phyloP scores from a whole-genome alignment of 2,113 vertebrate species.

The Phylloscopus whistleri region DNA sequence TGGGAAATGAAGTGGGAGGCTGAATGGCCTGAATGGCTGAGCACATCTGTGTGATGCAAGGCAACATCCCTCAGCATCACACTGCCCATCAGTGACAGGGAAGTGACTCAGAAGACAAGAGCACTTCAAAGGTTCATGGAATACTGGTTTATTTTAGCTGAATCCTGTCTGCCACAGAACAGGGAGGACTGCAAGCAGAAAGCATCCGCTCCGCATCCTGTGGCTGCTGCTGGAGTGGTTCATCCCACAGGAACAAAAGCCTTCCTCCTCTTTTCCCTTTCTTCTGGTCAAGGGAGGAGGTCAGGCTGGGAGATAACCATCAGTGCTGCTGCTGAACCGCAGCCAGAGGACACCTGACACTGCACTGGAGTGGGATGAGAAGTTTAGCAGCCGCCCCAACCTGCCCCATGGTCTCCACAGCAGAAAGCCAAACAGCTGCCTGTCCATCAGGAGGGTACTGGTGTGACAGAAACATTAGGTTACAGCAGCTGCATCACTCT shows the following conservation, averaged over 20 bases:
- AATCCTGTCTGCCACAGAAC: not conserved
- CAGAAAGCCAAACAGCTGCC: not conserved
- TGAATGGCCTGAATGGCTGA: not conserved
- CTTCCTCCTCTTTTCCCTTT: not conserved
- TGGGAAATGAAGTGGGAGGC: not conserved
- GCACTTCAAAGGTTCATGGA: not conserved
- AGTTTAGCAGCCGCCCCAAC: fast-evolving
- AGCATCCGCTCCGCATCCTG: not conserved
- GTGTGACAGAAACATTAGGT: not conserved
- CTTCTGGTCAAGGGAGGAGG: not conserved
- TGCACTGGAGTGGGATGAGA: fast-evolving
- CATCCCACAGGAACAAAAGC: not conserved
- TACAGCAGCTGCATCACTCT: not conserved
- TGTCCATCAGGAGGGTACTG: not conserved
- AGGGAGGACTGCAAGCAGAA: not conserved
- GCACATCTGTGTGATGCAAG: fast-evolving
- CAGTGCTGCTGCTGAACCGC: not conserved
- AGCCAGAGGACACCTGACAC: not conserved
- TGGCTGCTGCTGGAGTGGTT: not conserved
- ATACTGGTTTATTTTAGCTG: not conserved
- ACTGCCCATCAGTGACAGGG: not conserved
- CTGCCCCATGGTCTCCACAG: fast-evolving
- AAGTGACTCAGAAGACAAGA: not conserved
- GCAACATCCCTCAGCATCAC: not conserved
- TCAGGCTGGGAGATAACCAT: not conserved